A percentile compares a stretch with the other conserved stretches of the same genome.
These are phyloP conservation scores for Anthopleura sola DNA, from an alignment of 64 coral and sea anemone genomes.

Conservation along the genomic window DNA sequence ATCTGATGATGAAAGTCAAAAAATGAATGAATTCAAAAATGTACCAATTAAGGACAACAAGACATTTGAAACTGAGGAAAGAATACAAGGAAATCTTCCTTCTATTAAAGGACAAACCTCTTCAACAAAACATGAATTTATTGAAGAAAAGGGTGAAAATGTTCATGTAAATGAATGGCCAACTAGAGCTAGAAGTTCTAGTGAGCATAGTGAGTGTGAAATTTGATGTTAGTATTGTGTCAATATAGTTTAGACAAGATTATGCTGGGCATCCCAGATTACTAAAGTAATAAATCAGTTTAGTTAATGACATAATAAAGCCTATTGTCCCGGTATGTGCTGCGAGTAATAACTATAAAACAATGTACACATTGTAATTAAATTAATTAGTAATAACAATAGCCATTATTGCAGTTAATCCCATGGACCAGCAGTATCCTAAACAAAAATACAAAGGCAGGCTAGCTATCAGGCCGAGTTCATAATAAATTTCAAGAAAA, in stretches of 20 bases:
- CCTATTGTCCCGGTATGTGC: background rate
- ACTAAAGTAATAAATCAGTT: too few relatives aligned
- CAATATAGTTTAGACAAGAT: background rate
- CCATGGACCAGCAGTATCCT: too few relatives aligned
- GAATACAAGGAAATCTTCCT: background rate
- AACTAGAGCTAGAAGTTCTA: background rate
- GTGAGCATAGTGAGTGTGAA: slow-evolving; percentile 17
- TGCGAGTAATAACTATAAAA: background rate
- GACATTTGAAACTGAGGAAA: background rate
- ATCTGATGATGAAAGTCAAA: slow-evolving; percentile 5
- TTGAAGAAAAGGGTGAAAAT: background rate
- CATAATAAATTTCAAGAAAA: too few relatives aligned
- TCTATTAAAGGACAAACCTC: background rate
- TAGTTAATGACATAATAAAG: background rate
- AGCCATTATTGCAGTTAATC: background rate
- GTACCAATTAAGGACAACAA: background rate
- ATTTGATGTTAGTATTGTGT: background rate
- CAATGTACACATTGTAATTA: background rate
- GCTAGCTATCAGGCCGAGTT: too few relatives aligned
- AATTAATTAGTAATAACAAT: background rate
- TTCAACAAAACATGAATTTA: background rate
- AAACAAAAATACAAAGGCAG: too few relatives aligned
- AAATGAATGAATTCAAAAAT: background rate
- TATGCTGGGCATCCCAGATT: background rate
- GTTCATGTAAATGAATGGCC: background rate